A percentile compares a stretch with the other conserved stretches of the same genome.
Evolutionary conservation across 2,797 vertebrate genomes (phyloP).

Genomic region (Psittacula echo): DNA sequence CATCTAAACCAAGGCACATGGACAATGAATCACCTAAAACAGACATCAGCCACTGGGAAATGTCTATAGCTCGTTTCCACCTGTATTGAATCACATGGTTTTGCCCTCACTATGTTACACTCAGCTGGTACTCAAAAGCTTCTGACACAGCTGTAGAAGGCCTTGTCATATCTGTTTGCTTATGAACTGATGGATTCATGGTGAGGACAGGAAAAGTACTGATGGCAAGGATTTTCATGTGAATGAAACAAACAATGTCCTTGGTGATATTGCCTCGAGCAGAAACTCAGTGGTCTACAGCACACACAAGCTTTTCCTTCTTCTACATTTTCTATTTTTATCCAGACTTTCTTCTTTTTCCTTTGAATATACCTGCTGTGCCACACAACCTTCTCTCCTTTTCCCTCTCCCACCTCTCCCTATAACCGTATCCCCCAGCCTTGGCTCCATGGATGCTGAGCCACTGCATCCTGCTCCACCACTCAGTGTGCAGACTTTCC

Average conservation of each 20-base stretch:
- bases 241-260: slow-evolving; percentile 15
- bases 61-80: neutral
- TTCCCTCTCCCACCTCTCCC: neutral
- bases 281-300: neutral
- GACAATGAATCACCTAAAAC: neutral
- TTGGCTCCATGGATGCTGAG: neutral
- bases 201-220: neutral
- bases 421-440: neutral
- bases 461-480: neutral
- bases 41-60: neutral
- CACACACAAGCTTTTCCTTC: neutral
- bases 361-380: neutral
- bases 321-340: neutral
- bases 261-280: slow-evolving; percentile 5
- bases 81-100: neutral
- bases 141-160: neutral
- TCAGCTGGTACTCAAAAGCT: neutral
- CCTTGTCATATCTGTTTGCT: neutral
- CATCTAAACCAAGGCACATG: neutral
- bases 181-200: neutral
- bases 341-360: neutral
- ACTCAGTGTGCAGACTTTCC: neutral
- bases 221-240: neutral
- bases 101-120: neutral
- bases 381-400: neutral